These are phyloP conservation scores for Eristalis pertinax DNA, from an alignment of 2,888 invertebrate species.

Conservation along the genomic window DNA sequence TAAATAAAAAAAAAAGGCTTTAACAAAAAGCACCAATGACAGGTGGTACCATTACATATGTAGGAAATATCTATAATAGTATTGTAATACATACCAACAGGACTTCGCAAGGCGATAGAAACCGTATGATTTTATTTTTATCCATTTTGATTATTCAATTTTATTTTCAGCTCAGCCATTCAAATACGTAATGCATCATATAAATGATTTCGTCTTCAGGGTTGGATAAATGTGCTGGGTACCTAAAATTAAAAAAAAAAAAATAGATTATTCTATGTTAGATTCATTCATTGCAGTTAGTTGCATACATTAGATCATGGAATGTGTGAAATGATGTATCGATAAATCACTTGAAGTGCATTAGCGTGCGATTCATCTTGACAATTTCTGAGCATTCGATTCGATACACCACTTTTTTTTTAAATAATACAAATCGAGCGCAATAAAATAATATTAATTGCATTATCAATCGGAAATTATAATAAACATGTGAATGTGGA, in stretches of 20 bases:
- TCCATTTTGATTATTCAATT: conserved; percentile 61
- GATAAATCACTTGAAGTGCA: background rate
- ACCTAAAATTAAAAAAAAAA: conserved; percentile 20
- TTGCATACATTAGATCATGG: background rate
- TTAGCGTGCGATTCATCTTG: background rate
- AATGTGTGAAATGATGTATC: background rate
- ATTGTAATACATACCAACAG: conserved; percentile 62
- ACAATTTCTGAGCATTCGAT: too few relatives aligned
- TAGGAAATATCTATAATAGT: background rate
- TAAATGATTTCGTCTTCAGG: background rate
- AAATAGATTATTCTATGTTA: background rate
- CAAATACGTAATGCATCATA: conserved; percentile 57
- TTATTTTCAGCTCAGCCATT: conserved; percentile 67
- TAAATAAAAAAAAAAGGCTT: conserved; percentile 14
- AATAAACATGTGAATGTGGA: too few relatives aligned
- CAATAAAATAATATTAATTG: too few relatives aligned
- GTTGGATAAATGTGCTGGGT: background rate
- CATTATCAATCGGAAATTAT: too few relatives aligned
- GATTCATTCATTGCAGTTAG: background rate
- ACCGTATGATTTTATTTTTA: conserved; percentile 54
- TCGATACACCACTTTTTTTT: too few relatives aligned
- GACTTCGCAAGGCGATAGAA: conserved; percentile 64
- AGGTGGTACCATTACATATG: too few relatives aligned
- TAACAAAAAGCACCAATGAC: background rate
- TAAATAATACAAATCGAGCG: too few relatives aligned